Evolutionary conservation across 2,113 vertebrate species (phyloP), one percentile per base, ranked within the genome.

Genomic region (Pseudolaguvia tuberculata): DNA sequence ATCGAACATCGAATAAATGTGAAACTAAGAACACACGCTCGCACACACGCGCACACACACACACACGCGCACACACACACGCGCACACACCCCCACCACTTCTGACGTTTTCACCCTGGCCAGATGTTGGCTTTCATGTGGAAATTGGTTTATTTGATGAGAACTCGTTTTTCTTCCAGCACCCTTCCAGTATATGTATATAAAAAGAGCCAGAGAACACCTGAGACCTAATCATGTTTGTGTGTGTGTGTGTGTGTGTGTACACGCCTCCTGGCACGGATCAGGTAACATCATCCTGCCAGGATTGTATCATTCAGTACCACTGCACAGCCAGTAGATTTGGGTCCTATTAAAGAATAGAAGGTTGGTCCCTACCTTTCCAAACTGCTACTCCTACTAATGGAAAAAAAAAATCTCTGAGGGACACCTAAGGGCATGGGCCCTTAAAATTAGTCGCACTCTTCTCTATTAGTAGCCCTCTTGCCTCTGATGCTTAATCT

Each of bases 101-200:
- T n/a, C 56, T 5, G 75, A 51, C 70, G 56, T 51, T 47, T 62
- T 69, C 68, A 47, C 68, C 35, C 47, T 9, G 68, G 79, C 82
- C 87, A 91, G 87, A 87, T 89, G 88, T 84, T 86, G 80, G 82
- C 86, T 87, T 88, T 90, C 86, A 83, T 89, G 88, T 87, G 86
- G 75, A 88, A 88, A 91, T 85, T 82, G 80, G 78, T 84, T 88
- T 88, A 86, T 87, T 88, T 84, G 86, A 88, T 87, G 87, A 81
- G 78, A 82, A 61, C 35, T 67, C 57, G 0, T 53, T 71, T 69
- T 70, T 78, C 66, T n/a, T 23, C 23, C 77, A 78, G 72, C 9
- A 3, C 27, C 47, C 72, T 66, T 51, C 62, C 39, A 51, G 50
- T 27, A 31, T 27, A 68, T 27, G 20, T 53, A 68, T 56, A 53